phyloP scores from a whole-genome alignment of 2,888 invertebrate species.

The Sinodicranocentrus sp. region DNA sequence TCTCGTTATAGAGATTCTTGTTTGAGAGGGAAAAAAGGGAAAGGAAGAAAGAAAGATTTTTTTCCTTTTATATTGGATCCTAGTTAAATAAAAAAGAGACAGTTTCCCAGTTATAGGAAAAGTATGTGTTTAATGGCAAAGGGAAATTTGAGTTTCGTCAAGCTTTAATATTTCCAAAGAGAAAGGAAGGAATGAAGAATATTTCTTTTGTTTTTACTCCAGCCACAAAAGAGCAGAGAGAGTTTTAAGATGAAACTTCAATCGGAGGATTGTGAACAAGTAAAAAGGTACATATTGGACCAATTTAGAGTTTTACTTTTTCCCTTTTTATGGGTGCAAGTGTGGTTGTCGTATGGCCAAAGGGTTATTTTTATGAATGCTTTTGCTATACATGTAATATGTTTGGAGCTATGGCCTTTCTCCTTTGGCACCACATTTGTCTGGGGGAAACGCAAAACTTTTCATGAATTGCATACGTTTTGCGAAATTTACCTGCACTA shows the following conservation, averaged over 20 bases:
- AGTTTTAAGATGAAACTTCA: not conserved
- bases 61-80: not conserved
- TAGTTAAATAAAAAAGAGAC: not conserved
- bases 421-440: not conserved
- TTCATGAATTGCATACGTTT: slow-evolving; percentile 33
- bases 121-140: slow-evolving; percentile 6
- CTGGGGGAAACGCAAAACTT: slow-evolving; percentile 18
- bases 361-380: slow-evolving; percentile 22
- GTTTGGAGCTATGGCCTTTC: not conserved
- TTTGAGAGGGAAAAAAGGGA: not conserved
- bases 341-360: slow-evolving; percentile 7
- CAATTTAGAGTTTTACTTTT: slow-evolving; percentile 1
- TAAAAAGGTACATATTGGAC: slow-evolving; percentile 4
- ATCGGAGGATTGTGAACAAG: not conserved
- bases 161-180: not conserved
- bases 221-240: not conserved
- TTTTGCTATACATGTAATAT: not conserved
- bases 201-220: not conserved
- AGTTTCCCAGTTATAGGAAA: not conserved
- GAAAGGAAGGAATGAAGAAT: not conserved
- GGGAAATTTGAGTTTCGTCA: slow-evolving; percentile 9
- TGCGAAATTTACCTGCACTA: slow-evolving; percentile 25
- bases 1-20: slow-evolving; percentile 2
- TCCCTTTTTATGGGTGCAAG: not conserved
- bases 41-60: not conserved